phyloP scores from a whole-genome alignment of 2,797 vertebrate species.

The Echiichthys vipera region DNA sequence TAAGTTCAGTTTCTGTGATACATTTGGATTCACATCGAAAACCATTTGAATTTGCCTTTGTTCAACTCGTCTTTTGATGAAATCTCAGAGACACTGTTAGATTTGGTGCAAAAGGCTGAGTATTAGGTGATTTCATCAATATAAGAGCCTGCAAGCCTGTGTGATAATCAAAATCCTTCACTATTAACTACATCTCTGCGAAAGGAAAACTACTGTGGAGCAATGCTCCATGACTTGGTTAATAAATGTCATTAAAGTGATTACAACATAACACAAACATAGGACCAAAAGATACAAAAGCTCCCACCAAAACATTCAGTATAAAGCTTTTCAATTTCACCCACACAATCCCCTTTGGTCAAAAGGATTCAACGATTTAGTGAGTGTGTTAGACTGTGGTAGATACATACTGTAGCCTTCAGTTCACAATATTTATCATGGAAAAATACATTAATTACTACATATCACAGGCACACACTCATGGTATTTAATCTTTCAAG shows the following conservation, averaged over 20 bases:
- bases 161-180: slow-evolving; percentile 4
- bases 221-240: neutral
- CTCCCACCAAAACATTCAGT: neutral
- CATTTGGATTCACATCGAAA: slow-evolving; percentile 33
- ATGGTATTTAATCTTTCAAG: slow-evolving; percentile 7
- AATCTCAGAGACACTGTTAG: slow-evolving; percentile 9
- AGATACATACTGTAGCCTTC: neutral
- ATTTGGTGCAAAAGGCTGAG: slow-evolving; percentile 15
- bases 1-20: slow-evolving; percentile 25
- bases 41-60: slow-evolving; percentile 31
- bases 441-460: slow-evolving; percentile 3
- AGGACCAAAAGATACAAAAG: neutral
- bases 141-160: neutral
- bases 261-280: neutral
- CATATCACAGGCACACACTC: neutral
- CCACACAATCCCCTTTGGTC: neutral
- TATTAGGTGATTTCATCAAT: slow-evolving; percentile 1
- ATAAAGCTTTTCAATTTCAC: neutral
- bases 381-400: neutral
- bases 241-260: neutral
- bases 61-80: slow-evolving; percentile 38
- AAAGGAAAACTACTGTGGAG: slow-evolving; percentile 14
- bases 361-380: neutral
- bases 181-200: neutral
- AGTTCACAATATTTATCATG: neutral